Evolutionary conservation across 2,888 invertebrate species (phyloP).

Genomic region (Drosophila barbarae): DNA sequence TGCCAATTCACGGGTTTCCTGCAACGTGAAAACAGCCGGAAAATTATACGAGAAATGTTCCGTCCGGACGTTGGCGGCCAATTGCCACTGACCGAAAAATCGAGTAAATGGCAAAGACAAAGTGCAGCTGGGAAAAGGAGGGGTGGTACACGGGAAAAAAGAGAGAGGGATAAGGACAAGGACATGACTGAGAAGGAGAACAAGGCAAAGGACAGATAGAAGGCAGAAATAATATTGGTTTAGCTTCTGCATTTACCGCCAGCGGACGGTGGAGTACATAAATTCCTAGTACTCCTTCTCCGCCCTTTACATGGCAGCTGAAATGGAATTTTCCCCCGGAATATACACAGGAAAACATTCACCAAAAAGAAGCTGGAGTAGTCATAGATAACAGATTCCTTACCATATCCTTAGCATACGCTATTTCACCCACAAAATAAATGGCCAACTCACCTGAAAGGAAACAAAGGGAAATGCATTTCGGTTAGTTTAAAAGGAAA

Average conservation of each 20-base stretch:
- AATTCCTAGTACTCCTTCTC: conserved; percentile 43
- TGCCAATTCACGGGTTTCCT: conserved; percentile 71
- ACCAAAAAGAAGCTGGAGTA: not conserved
- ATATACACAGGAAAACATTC: conserved; percentile 34
- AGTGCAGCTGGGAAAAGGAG: conserved; percentile 34
- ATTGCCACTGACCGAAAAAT: conserved; percentile 62
- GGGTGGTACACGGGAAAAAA: not conserved
- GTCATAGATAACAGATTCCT: conserved; percentile 38
- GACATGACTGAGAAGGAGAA: conserved; percentile 1
- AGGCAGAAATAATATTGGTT: conserved; percentile 60
- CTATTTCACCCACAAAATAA: not conserved
- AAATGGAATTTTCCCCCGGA: not conserved
- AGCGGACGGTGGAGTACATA: conserved; percentile 42
- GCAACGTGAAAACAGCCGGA: conserved; percentile 71
- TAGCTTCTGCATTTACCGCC: conserved; percentile 53
- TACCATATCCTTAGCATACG: conserved; percentile 22
- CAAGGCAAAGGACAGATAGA: conserved; percentile 1
- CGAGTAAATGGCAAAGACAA: conserved; percentile 54
- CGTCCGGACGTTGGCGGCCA: conserved; percentile 56
- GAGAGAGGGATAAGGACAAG: not conserved
- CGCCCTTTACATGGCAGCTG: not conserved
- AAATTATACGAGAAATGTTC: conserved; percentile 67
- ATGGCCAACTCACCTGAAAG: conserved; percentile 35
- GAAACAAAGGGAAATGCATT: conserved; percentile 11
- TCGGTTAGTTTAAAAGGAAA: conserved; percentile 14